Base-by-base conservation (phyloP, 1,140 invertebrate genomes). In the Nixonia krombeini region DNA sequence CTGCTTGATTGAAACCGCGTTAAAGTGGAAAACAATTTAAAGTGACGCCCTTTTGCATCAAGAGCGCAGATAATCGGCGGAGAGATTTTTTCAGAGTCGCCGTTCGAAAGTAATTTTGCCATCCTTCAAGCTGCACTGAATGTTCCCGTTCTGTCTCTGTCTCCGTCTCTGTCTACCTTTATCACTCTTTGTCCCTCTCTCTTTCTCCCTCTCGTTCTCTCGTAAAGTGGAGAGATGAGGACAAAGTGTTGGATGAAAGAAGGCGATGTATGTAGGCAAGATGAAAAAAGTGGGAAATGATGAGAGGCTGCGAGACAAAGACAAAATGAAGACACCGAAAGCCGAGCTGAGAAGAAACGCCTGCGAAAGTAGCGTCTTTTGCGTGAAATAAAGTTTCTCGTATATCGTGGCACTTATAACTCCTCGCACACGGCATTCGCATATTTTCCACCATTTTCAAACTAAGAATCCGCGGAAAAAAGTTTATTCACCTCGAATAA, bases 1-100 rank as follows among this genome's bases (percentile, higher is more conserved):
- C n/a, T n/a, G n/a, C n/a, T n/a, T 15, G 33, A 52, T 52, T 46
- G 13, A 15, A 46, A 9, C 9, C 2, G 8, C 35, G 10, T 13
- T 28, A 28, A 18, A 64, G 28, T 28, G 38, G 46, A 64, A 67
- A 68, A 62, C 58, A 55, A 56, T 61, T 61, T 64, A 47, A 41
- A 53, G 35, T 26, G 17, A 46, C 35, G 41, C 38, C 40, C 26
- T 31, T 33, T 53, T 44, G 12, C 18, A 13, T 12, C n/a, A n/a
- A 41, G 6, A 7, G 17, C 17, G 16, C 4, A 25, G 46, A 12
- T 44, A 45, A 50, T 58, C 37, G 28, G 28, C 55, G 31, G 28
- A 21, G 23, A 58, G n/a, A n/a, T n/a, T n/a, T n/a, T 52, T 58
- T 46, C 47, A 28, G n/a, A n/a, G n/a, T n/a, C n/a, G 40, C 33